Evolutionary conservation across 2,113 vertebrate genomes (phyloP).

Genomic region (Platichthys flesus): DNA sequence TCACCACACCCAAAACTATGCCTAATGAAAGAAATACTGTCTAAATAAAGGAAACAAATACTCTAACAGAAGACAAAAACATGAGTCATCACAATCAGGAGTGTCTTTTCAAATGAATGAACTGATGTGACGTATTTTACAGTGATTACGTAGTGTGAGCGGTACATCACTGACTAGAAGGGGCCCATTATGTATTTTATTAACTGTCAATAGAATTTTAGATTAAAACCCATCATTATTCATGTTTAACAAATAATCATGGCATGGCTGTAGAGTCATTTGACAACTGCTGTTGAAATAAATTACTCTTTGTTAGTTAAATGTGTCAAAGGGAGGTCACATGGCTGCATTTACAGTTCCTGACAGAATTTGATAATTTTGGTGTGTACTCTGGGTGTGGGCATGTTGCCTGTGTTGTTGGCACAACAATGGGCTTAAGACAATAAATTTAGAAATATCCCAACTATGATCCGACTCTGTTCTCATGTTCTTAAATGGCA

Average conservation of each 20-base stretch:
- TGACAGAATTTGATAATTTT: not conserved
- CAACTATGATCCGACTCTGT: not conserved
- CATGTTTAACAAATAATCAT: not conserved
- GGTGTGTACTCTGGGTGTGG: not conserved
- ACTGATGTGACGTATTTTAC: no score
- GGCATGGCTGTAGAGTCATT: not conserved
- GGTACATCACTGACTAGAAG: no score
- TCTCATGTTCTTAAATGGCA: not conserved
- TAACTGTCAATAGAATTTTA: no score
- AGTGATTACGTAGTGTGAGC: no score
- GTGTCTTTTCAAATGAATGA: no score
- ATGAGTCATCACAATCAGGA: not conserved
- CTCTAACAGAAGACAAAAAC: not conserved
- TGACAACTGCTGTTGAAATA: no score
- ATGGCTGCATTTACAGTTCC: no score
- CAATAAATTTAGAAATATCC: not conserved
- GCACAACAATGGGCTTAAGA: not conserved
- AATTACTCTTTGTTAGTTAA: not conserved
- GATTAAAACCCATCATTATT: not conserved
- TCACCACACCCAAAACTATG: slow-evolving; percentile 3
- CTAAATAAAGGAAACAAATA: slow-evolving; percentile 27
- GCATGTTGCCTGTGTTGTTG: no score
- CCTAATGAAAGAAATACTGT: slow-evolving; percentile 15
- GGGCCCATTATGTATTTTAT: no score
- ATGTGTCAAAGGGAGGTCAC: not conserved